Evolutionary conservation across 2,797 vertebrate genomes (phyloP), one percentile per base, ranked within the genome.

Genomic region (Pipistrellus pipistrellus): DNA sequence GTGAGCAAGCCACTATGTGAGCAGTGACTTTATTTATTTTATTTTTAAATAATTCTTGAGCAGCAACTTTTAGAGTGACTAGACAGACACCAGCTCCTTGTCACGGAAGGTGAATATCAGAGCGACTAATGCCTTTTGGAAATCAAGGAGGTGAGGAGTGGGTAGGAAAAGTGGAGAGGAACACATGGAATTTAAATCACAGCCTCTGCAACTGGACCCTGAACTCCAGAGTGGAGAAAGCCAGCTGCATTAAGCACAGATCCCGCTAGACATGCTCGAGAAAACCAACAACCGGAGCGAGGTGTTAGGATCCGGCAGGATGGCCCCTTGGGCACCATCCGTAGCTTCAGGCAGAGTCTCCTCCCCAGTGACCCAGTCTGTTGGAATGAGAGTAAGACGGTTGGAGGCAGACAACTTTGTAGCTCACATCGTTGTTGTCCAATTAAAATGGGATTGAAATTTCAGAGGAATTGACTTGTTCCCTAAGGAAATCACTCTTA

Each of bases 91-190:
- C 98, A 99, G 97, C 98, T 99, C 69, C 99, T 99, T 97, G 99
- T 99, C 97, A 99, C 98, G 0, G 99, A 99, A 98, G 99, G 99
- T 0, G 99, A 99, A 96, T 99, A 98, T 95, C 99, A 99, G 97
- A 99, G 99, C 95, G 99, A 99, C 98, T 99, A 99, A 98, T 98
- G 98, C 81, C 99, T 99, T 83, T 97, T 99, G 97, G 99, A 99
- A 98, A 98, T 99, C 91, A 98, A 99, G 92, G 99, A 99, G 6
- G 98, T 98, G 87, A 98, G 99, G 95, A 98, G 97, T 0, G 96
- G 98, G 96, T 98, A 99, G 25, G 98, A 99, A 92, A 98, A 99
- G 71, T 99, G 99, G 96, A 96, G 99, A 99, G 82, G 99, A 99
- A 81, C 99, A 99, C 96, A 99, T 98, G 2, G 99, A 99, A 97